Percentiles rank a stretch among this genome's conserved stretches.
Conservation (phyloP, 1,140 invertebrate species). For the Chrysopa pallens region DNA sequence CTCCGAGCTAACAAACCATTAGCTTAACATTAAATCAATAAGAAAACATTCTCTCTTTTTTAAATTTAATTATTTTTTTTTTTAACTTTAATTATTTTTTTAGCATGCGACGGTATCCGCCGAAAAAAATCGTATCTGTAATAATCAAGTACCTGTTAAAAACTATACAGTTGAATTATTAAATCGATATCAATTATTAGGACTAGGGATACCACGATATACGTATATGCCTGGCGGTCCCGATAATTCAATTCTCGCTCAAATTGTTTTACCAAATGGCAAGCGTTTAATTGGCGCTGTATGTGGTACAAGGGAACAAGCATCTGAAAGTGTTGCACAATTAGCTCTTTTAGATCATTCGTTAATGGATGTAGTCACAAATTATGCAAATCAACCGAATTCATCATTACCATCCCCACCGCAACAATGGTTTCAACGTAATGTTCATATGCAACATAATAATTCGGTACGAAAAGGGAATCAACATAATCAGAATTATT, state of each 20-base stretch:
- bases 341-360: constrained; percentile 12
- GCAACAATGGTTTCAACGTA: background rate
- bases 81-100: background rate
- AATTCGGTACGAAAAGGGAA: background rate
- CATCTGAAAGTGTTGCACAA: constrained; percentile 24
- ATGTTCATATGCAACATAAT: no score
- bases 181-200: constrained; percentile 20
- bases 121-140: background rate
- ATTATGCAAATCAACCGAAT: background rate
- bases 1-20: no score
- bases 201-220: constrained; percentile 24
- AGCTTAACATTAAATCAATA: background rate
- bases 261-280: constrained; percentile 22
- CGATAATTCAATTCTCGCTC: constrained; percentile 17
- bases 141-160: background rate
- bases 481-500: background rate
- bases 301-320: constrained; percentile 17
- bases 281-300: constrained; percentile 19
- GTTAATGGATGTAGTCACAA: background rate
- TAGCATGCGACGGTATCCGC: background rate
- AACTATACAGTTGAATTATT: constrained; percentile 20
- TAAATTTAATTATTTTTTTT: background rate
- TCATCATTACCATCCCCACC: background rate
- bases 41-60: background rate
- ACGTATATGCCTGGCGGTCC: constrained; percentile 15